Conservation (phyloP, 2,888 invertebrate species). For the Lamproptera curius region DNA sequence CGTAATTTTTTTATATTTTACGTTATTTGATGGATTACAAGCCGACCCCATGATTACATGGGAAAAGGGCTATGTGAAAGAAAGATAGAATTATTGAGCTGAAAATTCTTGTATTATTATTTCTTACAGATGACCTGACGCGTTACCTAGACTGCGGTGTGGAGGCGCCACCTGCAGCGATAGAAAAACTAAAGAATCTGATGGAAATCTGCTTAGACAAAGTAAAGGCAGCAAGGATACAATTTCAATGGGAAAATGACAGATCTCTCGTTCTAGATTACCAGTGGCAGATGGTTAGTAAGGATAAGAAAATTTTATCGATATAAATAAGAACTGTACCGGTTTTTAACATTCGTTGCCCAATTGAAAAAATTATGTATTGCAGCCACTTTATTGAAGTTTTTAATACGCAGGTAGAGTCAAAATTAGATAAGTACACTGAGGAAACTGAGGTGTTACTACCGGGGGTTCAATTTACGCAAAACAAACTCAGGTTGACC, state of each 20-base stretch:
- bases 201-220: constrained; percentile 35
- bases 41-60: too few relatives aligned
- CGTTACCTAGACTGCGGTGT: constrained; percentile 53
- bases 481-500: constrained; percentile 29
- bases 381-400: neutral
- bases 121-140: constrained; percentile 41
- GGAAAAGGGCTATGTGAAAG: too few relatives aligned
- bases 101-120: neutral
- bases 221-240: constrained; percentile 33
- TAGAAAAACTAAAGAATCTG: constrained; percentile 35
- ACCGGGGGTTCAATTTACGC: constrained; percentile 39
- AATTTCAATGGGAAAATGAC: constrained; percentile 51
- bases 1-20: too few relatives aligned
- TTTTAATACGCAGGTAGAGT: constrained; percentile 42
- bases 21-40: too few relatives aligned
- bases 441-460: constrained; percentile 41
- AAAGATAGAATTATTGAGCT: too few relatives aligned
- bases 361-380: neutral
- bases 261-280: constrained; percentile 40
- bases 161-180: constrained; percentile 37
- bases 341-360: too few relatives aligned
- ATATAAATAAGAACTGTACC: too few relatives aligned
- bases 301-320: too few relatives aligned
- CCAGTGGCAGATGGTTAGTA: constrained; percentile 42
- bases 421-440: constrained; percentile 36